Evolutionary conservation across 2,888 invertebrate genomes (phyloP).

Genomic region (Drosophila mimica): DNA sequence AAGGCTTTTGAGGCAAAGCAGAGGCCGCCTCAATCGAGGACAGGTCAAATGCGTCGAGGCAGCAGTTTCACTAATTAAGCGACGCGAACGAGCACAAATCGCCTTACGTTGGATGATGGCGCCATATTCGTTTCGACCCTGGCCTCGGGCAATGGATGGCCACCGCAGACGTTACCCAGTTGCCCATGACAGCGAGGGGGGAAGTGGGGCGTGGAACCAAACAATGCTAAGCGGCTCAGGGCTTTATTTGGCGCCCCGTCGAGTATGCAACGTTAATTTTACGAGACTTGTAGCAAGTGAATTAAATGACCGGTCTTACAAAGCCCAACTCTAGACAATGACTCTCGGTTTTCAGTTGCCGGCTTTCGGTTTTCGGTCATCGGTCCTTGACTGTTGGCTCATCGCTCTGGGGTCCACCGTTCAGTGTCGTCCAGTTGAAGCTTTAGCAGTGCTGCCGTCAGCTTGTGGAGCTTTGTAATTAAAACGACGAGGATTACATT

Average conservation of each 20-base stretch:
- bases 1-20: conserved; percentile 58
- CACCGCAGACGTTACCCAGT: conserved; percentile 32
- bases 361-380: conserved; percentile 12
- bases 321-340: conserved; percentile 26
- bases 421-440: conserved; percentile 30
- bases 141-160: conserved; percentile 5
- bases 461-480: conserved; percentile 74
- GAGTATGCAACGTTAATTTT: conserved; percentile 70
- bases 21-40: conserved; percentile 36
- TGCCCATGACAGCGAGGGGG: conserved; percentile 27
- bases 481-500: conserved; percentile 73
- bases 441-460: conserved; percentile 35
- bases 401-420: not conserved
- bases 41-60: conserved; percentile 64
- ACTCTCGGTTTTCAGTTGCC: conserved; percentile 17
- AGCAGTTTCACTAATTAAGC: conserved; percentile 75
- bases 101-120: conserved; percentile 49
- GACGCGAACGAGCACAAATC: conserved; percentile 51
- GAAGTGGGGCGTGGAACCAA: conserved; percentile 28
- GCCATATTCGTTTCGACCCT: conserved; percentile 1
- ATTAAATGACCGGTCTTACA: conserved; percentile 56
- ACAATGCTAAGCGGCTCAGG: conserved; percentile 61
- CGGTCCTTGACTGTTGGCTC: conserved; percentile 6
- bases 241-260: conserved; percentile 40
- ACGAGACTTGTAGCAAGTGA: conserved; percentile 62